Base-by-base conservation (phyloP, 2,113 vertebrate genomes). In the Opisthocomus hoazin region DNA sequence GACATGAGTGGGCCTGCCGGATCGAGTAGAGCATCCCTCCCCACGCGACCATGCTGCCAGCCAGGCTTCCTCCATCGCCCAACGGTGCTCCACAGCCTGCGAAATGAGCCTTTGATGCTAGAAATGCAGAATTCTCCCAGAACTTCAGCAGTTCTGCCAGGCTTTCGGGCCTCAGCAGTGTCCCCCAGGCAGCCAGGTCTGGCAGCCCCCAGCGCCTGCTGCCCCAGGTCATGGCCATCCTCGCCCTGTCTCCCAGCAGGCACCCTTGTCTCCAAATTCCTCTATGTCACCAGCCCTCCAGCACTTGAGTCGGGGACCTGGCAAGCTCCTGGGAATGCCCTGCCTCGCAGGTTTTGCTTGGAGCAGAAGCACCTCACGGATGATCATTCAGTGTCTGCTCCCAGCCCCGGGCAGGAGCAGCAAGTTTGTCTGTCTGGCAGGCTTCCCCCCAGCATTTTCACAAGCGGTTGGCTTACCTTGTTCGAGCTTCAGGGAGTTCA, bases 401-500 rank as follows among this genome's bases (percentile, higher is more conserved):
- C 54, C 84, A 76, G 65, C 53, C 36, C 21, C 10, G 10, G 54
- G 41, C 37, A 46, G 88, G 27, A 76, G 36, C 65, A 79, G 53
- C 46, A 57, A 41, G 34, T 66, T 20, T 34, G 11, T 56, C 2
- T 4, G 60, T 10, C 90, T 87, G 73, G 76, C 64, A 81, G 63
- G 75, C 87, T 87, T 84, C 27, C 73, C 64, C 50, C 54, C 79
- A 65, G 92, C 50, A 53, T 37, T 93, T 91, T 83, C 92, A 66
- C 69, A 89, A 89, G 89, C 36, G 43, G 48, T 78, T 8, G 13
- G 64, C 65, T 63, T 94, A 93, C 92, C 89, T 89, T 97, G 86
- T 84, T 73, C 93, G 83, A 96, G 95, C 53, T 81, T 89, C 80
- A 92, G 80, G 37, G 89, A 93, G 90, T 73, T 94, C 63, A 82